Evolutionary conservation across 2,888 invertebrate genomes (phyloP).

Genomic region (Apoda limacodes): DNA sequence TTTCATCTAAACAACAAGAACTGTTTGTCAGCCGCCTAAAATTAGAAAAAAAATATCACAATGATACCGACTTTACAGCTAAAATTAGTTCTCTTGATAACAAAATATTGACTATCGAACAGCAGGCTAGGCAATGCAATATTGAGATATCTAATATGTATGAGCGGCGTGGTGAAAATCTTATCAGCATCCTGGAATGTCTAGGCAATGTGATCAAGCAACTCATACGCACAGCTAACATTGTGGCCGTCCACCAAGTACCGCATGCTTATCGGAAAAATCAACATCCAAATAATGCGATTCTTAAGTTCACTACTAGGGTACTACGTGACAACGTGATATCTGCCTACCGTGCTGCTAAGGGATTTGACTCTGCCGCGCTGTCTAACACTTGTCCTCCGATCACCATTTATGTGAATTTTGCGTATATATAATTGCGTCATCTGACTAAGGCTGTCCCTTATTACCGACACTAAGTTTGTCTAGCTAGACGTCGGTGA

Average conservation of each 20-base stretch:
- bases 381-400: background rate
- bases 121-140: slow-evolving; percentile 5
- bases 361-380: background rate
- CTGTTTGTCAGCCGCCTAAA: slow-evolving; percentile 2
- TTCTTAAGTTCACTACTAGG: slow-evolving; percentile 3
- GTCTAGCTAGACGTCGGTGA: no score
- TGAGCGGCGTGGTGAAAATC: slow-evolving; percentile 4
- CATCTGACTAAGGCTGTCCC: no score
- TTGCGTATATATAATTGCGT: no score
- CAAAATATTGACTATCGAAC: slow-evolving; percentile 4
- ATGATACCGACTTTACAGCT: background rate
- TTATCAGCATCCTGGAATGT: background rate
- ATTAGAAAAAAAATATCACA: background rate
- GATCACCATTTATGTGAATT: slow-evolving; percentile 1
- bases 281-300: slow-evolving; percentile 1
- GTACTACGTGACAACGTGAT: slow-evolving; percentile 3
- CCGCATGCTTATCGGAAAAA: slow-evolving; percentile 1
- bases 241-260: slow-evolving; percentile 1
- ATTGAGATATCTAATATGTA: slow-evolving; percentile 4
- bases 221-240: background rate
- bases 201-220: slow-evolving; percentile 1
- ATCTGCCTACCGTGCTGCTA: background rate
- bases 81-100: background rate
- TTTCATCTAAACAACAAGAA: slow-evolving; percentile 4
- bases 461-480: no score